Evolutionary conservation across 2,113 vertebrate genomes (phyloP), one percentile per base, ranked within the genome.

Genomic region (Dolichallabes microphthalmus): DNA sequence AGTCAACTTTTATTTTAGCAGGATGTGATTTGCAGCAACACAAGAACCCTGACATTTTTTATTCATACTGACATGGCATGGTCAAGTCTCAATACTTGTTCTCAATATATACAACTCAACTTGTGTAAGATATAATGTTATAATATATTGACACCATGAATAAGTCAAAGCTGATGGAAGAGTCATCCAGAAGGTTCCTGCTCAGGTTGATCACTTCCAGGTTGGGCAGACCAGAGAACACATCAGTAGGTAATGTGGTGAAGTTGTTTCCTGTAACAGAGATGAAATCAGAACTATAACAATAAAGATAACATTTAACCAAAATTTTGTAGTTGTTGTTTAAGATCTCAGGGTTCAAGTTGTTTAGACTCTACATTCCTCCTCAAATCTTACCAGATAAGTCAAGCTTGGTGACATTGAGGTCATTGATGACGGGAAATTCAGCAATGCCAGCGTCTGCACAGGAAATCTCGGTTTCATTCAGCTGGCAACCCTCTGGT

Each of bases 161-260:
- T 0, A 92, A 89, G 15, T 90, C 87, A 5, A 82, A 89, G 78
- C 89, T 89, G 69, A 96, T 89, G 0, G 94, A 93, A 0, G 85
- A 86, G 58, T 94, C 93, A 0, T 91, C 90, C 85, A 96, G 91
- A 32, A 90, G 82, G 91, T 96, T 97, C 63, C 92, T 92, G 90
- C 95, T 96, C 85, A 96, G 91, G 88, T 96, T 94, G 89, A 97
- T 86, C 35, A 91, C 88, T 79, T 96, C 92, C 87, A 96, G 90
- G 64, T 92, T 90, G 0, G 89, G 93, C 17, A 96, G 87, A 2
- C 93, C 95, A 1, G 91, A 89, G 88, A 97, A 94, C 5, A 73
- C 82, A 45, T 89, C 85, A 6, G 88, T 80, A 0, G 90, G 53
- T 80, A 97, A 89, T 69, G 69, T 89, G 66, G 90, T 88, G 74